phyloP scores from a whole-genome alignment of 2,888 invertebrate species.

The Trachelus iudaicus region DNA sequence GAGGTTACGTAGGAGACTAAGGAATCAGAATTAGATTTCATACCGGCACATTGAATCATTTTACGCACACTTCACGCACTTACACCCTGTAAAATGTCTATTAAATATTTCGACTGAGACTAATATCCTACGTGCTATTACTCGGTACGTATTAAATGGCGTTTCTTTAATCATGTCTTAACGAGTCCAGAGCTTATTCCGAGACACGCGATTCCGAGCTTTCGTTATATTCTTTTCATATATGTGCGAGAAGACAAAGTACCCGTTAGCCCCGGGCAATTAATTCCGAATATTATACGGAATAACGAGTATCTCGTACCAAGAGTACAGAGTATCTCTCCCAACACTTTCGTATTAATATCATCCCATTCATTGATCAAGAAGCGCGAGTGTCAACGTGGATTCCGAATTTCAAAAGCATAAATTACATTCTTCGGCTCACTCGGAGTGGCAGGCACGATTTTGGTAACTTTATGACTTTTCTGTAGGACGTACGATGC shows the following conservation, averaged over 20 bases:
- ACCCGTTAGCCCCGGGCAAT: background rate
- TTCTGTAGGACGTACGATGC: background rate
- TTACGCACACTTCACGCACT: background rate
- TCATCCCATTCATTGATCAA: background rate
- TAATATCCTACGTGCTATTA: constrained; percentile 1
- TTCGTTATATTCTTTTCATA: constrained; percentile 3
- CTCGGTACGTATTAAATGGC: background rate
- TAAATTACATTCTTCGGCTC: background rate
- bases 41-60: background rate
- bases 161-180: background rate
- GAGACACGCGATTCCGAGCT: background rate
- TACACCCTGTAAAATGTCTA: background rate
- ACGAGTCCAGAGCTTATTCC: background rate
- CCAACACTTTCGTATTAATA: background rate
- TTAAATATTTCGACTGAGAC: background rate
- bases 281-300: background rate
- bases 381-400: background rate
- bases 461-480: background rate
- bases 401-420: background rate
- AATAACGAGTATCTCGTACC: background rate
- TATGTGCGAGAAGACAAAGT: background rate
- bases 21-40: background rate
- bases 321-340: background rate
- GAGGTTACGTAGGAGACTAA: background rate
- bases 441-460: background rate